Evolutionary conservation across 1,140 invertebrate species (phyloP).

Genomic region (Zaprionus africanus): DNA sequence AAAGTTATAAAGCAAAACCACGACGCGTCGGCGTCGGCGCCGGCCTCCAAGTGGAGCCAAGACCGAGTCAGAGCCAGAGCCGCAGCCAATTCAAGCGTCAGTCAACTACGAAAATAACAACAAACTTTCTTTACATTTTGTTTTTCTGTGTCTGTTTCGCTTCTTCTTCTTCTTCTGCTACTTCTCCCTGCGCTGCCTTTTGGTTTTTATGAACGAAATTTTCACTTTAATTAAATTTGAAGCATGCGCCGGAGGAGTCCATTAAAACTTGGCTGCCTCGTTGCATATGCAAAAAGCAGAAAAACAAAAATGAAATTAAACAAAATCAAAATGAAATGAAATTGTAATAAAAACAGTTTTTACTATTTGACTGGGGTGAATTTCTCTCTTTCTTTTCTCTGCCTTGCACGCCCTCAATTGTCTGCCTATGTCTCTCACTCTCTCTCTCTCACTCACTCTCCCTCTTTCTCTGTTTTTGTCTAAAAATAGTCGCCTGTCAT

Average conservation of each 20-base stretch:
- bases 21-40: constrained; percentile 13
- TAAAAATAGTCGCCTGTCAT: constrained; percentile 43
- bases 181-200: constrained; percentile 6
- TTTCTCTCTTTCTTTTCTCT: constrained; percentile 31
- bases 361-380: constrained; percentile 26
- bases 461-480: constrained; percentile 9
- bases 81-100: constrained; percentile 56
- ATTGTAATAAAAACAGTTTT: constrained; percentile 57
- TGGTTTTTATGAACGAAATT: constrained; percentile 60
- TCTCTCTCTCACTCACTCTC: constrained; percentile 7
- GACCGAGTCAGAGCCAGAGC: constrained; percentile 12
- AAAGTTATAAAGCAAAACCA: constrained; percentile 25
- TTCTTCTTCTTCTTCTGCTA: not conserved
- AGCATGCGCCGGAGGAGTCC: constrained; percentile 62
- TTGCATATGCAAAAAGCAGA: constrained; percentile 71
- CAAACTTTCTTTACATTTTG: constrained; percentile 76
- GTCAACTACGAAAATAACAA: constrained; percentile 42
- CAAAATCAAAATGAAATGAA: constrained; percentile 21
- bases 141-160: constrained; percentile 46
- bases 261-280: constrained; percentile 52
- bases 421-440: not conserved
- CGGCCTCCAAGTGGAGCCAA: constrained; percentile 14
- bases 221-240: constrained; percentile 82
- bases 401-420: not conserved
- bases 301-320: constrained; percentile 48